Base-by-base conservation (phyloP, 2,113 vertebrate species). In the Phalacrocorax brasilianus region DNA sequence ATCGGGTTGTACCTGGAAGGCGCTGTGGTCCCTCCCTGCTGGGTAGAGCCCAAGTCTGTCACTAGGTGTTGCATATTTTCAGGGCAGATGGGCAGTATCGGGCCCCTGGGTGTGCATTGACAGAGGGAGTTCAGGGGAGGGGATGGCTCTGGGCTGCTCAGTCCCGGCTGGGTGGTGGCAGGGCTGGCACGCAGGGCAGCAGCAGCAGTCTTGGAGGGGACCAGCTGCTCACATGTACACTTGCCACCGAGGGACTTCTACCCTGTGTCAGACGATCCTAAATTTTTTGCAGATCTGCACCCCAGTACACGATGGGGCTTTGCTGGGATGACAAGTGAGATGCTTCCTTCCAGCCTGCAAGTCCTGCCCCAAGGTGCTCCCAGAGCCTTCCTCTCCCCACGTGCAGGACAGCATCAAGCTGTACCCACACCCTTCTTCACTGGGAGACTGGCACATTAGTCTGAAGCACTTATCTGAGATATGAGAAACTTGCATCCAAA, bases 341-440 rank as follows among this genome's bases (percentile, higher is more conserved):
- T 68, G 30, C 16, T 79, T 89, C 26, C 55, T 81, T 71, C 47
- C 56, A 87, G n/a, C 35, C 55, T 74, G 12, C 0, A 1, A 22
- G 3, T 66, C 59, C 23, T 68, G 40, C 12, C 66, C 38, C 0
- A 1, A n/a, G 18, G 14, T 0, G 0, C 13, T 76, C 22, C 21
- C 21, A 53, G 50, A 88, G 12, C 55, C 63, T 61, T 77, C 44
- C 22, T 79, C 58, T 88, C 27, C 33, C 21, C 35, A 12, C 1
- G 1, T 11, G 35, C 18, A 32, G 24, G 45, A 56, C 11, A 66
- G 19, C 5, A 6, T n/a, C 0, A 3, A 58, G 45, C 38, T 4
- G 2, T 32, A 71, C 15, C 35, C 52, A 24, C 32, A 16, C 28
- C 38, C 4, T 63, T 10, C 70, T 88, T 74, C 61, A 50, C 42